Evolutionary conservation across 2,113 vertebrate species (phyloP), one percentile per base, ranked within the genome.

Genomic region (Aix galericulata): DNA sequence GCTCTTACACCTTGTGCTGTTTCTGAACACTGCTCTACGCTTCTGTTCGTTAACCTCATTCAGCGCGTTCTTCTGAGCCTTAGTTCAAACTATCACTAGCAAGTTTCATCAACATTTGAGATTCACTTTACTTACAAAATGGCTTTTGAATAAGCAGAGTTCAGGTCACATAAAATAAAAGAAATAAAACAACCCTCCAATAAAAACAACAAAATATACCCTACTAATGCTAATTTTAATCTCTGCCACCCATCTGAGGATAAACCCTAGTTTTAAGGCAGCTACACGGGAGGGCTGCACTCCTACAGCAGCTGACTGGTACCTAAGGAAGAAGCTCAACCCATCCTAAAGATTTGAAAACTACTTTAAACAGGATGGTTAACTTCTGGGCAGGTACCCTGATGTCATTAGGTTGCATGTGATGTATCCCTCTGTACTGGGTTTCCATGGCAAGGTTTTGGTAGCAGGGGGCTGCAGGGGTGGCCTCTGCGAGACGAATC

Each of bases 331-430:
- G 62, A n/a, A 60, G 48, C 17, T 25, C 17, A 76, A 13, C 38
- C 26, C 48, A 12, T 26, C 36, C 60, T 6, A 17, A 12, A 11
- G 17, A 25, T 20, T 27, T 55, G 46, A 14, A 5, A 55, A 13
- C 36, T 23, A 63, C 1, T 55, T 79, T 10, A 66, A 89, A 69
- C 17, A 77, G 9, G 29, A 38, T 2, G 5, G 6, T 32, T 34
- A 34, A 13, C 13, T 50, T 81, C 29, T 34, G 31, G 40, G 17
- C 56, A 87, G 56, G 52, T 32, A 66, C 53, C 59, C 9, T 38
- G 34, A n/a, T 0, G 0, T 13, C 36, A 2, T 16, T 46, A 17
- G 17, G 56, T 11, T 5, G 27, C 53, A 23, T 9, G 11, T 20
- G 58, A 56, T 0, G 2, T n/a, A 36, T 17, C 53, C 29, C 38